Percentiles rank a stretch among this genome's conserved stretches.
These are phyloP conservation scores for Toxotes lorentzi DNA, from an alignment of 2,797 vertebrate species.

Conservation along the genomic window DNA sequence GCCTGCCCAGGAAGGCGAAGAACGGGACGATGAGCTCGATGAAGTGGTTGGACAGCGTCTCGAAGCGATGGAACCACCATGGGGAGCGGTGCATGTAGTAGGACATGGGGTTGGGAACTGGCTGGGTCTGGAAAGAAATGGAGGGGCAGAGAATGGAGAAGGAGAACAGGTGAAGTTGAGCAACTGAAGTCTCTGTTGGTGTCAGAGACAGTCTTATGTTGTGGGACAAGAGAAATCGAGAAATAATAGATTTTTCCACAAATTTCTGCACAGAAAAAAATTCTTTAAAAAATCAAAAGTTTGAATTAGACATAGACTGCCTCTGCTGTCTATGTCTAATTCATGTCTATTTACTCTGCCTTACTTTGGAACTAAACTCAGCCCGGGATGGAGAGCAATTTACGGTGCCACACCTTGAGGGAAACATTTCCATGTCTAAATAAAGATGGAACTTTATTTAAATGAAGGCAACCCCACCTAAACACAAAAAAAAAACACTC, in stretches of 20 bases:
- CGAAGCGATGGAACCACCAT: constrained; percentile 92
- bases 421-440: constrained; percentile 66
- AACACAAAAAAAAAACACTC: constrained; percentile 14
- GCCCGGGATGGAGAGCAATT: constrained; percentile 32
- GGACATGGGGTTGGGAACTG: constrained; percentile 93
- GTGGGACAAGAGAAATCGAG: background rate
- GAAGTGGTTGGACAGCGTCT: constrained; percentile 92
- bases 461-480: constrained; percentile 58
- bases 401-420: constrained; percentile 33
- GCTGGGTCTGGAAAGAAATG: constrained; percentile 89
- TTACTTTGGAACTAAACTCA: constrained; percentile 47
- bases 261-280: background rate
- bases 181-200: background rate
- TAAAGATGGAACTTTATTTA: constrained; percentile 69
- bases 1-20: constrained; percentile 90
- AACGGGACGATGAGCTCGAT: constrained; percentile 92
- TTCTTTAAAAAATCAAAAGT: background rate
- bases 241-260: too few relatives aligned
- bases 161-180: background rate
- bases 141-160: background rate
- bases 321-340: background rate
- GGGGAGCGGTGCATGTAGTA: constrained; percentile 94
- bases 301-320: constrained; percentile 9
- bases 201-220: background rate
- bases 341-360: constrained; percentile 30